These are phyloP conservation scores for Corticium candelabrum DNA, from an alignment of 37 sponge, comb jelly and placozoan genomes.

Conservation along the genomic window DNA sequence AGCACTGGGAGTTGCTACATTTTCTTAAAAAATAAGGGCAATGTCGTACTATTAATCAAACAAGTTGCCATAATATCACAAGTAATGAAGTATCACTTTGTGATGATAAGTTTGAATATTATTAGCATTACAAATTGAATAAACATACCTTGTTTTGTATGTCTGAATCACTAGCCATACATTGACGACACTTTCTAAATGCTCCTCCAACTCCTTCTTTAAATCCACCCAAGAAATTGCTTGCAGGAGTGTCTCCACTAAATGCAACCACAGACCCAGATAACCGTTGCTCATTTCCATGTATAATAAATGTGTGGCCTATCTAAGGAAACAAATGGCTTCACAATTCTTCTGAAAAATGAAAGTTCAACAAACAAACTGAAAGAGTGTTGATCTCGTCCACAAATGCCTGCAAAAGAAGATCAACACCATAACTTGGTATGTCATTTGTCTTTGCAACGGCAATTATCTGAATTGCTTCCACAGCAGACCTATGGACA, in stretches of 20 bases:
- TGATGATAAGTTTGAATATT: too few species aligned
- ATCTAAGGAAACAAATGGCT: not conserved
- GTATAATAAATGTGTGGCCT: not conserved
- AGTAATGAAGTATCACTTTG: too few species aligned
- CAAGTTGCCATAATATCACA: too few species aligned
- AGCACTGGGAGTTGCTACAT: too few species aligned
- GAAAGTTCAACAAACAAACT: not conserved
- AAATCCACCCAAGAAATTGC: constrained; percentile 21
- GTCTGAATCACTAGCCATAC: too few species aligned
- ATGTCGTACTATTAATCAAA: too few species aligned
- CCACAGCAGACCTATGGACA: constrained; percentile 7
- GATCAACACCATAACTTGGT: not conserved
- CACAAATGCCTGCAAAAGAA: constrained; percentile 12
- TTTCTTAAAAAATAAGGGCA: too few species aligned
- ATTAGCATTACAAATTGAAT: too few species aligned
- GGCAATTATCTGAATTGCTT: constrained; percentile 8
- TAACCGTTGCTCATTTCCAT: not conserved
- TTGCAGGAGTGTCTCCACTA: constrained; percentile 16
- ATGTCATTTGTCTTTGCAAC: constrained; percentile 23
- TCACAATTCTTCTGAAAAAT: not conserved
- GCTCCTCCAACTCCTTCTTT: not conserved
- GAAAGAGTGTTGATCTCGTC: not conserved
- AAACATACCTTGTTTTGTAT: too few species aligned
- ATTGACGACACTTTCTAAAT: not conserved
- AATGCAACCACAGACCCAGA: constrained; percentile 11